Conservation (phyloP, 2,113 vertebrate genomes). For the Clarias gariepinus region DNA sequence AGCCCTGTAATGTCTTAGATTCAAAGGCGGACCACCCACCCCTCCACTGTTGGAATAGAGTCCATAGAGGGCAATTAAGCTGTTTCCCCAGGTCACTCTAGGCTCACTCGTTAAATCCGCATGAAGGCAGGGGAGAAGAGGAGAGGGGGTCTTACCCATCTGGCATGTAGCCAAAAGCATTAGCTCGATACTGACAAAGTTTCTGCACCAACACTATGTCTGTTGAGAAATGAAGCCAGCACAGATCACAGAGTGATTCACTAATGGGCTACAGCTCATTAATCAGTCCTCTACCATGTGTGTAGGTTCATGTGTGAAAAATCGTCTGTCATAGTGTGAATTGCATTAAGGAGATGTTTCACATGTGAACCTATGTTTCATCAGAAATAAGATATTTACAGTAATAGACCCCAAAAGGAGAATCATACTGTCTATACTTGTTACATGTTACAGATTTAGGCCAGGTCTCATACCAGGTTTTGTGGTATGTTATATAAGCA, state of each 20-base stretch:
- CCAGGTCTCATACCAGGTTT: not conserved
- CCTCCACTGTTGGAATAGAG: constrained; percentile 53
- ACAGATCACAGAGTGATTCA: constrained; percentile 39
- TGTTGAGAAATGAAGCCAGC: constrained; percentile 23
- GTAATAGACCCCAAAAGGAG: not conserved
- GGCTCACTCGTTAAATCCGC: constrained; percentile 61
- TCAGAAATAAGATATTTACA: not conserved
- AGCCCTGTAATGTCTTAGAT: constrained; percentile 44
- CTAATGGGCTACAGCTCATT: constrained; percentile 47
- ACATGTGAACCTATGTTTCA: not conserved
- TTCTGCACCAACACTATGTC: constrained; percentile 9
- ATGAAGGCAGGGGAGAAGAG: constrained; percentile 12
- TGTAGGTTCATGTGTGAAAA: constrained; percentile 27
- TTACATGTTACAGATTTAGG: constrained; percentile 16
- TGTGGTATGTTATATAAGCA: not conserved
- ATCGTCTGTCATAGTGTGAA: constrained; percentile 2
- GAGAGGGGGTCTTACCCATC: not conserved
- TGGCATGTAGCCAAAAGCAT: constrained; percentile 46
- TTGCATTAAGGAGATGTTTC: not conserved
- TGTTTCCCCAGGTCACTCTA: constrained; percentile 60
- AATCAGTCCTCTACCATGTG: constrained; percentile 40
- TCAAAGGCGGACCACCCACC: constrained; percentile 65
- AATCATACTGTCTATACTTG: not conserved
- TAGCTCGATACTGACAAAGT: constrained; percentile 39
- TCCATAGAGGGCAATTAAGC: constrained; percentile 61